Evolutionary conservation across 2,113 vertebrate species (phyloP).

Genomic region (Rhinolophus ferrumequinum): DNA sequence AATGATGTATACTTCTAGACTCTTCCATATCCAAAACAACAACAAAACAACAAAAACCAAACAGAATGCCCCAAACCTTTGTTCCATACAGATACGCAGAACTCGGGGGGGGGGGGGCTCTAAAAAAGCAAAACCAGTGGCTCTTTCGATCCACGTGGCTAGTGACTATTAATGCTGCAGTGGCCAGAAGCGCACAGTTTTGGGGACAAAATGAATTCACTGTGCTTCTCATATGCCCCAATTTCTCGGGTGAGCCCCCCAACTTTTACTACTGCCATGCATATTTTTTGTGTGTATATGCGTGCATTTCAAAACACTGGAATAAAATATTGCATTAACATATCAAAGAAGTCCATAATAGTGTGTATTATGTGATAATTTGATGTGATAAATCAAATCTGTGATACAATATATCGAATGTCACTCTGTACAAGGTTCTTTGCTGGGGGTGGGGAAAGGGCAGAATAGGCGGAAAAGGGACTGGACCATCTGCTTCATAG

Average conservation of each 20-base stretch:
- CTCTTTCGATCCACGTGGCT: too few species aligned
- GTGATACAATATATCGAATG: background rate
- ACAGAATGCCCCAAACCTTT: background rate
- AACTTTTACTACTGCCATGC: background rate
- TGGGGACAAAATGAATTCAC: background rate
- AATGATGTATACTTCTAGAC: background rate
- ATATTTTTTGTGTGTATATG: background rate
- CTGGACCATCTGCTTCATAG: background rate
- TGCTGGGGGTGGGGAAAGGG: background rate
- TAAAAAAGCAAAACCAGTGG: background rate
- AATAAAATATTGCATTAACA: background rate
- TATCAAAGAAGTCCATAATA: background rate
- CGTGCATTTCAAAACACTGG: background rate
- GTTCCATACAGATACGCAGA: background rate
- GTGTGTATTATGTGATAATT: too few species aligned
- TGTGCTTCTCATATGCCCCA: accelerated
- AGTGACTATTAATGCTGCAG: background rate
- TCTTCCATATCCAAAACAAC: background rate
- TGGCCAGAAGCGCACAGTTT: background rate
- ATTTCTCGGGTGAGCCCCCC: background rate
- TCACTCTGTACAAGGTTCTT: background rate
- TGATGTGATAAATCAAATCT: too few species aligned
- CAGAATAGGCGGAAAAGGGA: background rate
- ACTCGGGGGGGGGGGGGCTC: background rate
- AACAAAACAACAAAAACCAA: background rate